Evolutionary conservation across 2,888 invertebrate species (phyloP).

Genomic region (Campaea margaritaria): DNA sequence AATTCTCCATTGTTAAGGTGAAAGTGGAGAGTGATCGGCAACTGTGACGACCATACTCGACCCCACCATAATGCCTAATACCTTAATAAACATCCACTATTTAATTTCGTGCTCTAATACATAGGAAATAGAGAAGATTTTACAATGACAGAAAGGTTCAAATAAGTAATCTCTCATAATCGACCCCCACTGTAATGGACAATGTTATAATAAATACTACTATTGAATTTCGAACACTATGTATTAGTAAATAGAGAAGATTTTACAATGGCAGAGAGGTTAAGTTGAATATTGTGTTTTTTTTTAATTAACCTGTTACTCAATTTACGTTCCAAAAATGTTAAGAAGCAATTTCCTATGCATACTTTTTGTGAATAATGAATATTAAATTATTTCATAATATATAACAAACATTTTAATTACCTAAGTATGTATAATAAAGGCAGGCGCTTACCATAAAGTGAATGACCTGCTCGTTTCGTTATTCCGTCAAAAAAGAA

Average conservation of each 20-base stretch:
- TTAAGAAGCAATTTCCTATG: conserved; percentile 11
- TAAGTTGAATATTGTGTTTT: conserved; percentile 7
- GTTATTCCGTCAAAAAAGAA: too few species aligned
- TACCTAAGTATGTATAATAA: too few species aligned
- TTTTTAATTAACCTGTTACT: conserved; percentile 18
- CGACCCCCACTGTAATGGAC: conserved; percentile 12
- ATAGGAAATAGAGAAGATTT: not conserved
- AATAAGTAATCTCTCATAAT: too few species aligned
- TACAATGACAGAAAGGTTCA: not conserved
- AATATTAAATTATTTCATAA: too few species aligned
- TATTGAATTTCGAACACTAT: conserved; percentile 22
- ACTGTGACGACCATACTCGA: conserved; percentile 53
- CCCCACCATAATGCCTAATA: too few species aligned
- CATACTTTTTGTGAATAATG: too few species aligned
- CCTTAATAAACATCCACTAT: conserved; percentile 6
- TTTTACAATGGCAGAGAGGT: conserved; percentile 3
- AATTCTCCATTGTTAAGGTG: conserved; percentile 49
- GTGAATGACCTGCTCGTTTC: too few species aligned
- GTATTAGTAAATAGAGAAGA: not conserved
- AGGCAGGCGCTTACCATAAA: too few species aligned
- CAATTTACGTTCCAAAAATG: not conserved
- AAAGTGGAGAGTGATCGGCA: conserved; percentile 57
- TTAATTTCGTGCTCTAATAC: conserved; percentile 21
- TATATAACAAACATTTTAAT: too few species aligned
- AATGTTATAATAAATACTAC: conserved; percentile 3